These are phyloP conservation scores for Entomobrya multifasciata DNA, from an alignment of 2,888 invertebrate genomes.

Conservation along the genomic window DNA sequence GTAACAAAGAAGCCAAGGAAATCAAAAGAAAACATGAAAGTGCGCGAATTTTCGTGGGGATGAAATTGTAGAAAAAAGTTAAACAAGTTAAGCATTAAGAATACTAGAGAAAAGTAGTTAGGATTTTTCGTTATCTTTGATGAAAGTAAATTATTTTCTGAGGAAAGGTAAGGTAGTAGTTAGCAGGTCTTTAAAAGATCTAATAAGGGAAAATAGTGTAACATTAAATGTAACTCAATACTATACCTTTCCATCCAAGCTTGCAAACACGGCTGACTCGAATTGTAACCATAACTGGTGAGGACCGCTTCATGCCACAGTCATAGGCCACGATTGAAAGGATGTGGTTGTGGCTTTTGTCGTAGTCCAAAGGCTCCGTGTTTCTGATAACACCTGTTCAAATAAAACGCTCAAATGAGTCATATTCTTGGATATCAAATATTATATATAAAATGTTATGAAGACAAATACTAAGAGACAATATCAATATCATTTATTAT, in stretches of 20 bases:
- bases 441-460: neutral
- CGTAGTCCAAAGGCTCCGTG: conserved; percentile 93
- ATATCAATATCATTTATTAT: neutral
- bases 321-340: conserved; percentile 98
- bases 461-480: neutral
- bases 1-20: too few relatives aligned
- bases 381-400: conserved; percentile 64
- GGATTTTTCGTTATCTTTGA: too few relatives aligned
- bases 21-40: too few relatives aligned
- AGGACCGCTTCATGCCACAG: conserved; percentile 96
- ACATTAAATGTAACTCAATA: too few relatives aligned
- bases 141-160: too few relatives aligned
- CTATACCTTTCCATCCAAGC: conserved; percentile 88
- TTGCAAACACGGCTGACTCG: conserved; percentile 92
- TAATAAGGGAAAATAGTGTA: neutral
- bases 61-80: too few relatives aligned
- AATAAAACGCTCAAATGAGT: conserved; percentile 29
- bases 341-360: conserved; percentile 96
- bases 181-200: too few relatives aligned
- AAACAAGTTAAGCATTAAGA: too few relatives aligned
- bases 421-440: neutral
- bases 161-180: too few relatives aligned
- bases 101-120: too few relatives aligned
- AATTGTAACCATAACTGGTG: conserved; percentile 97
- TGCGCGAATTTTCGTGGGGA: neutral